phyloP scores from a whole-genome alignment of 2,888 invertebrate species.

The Lingula anatina region DNA sequence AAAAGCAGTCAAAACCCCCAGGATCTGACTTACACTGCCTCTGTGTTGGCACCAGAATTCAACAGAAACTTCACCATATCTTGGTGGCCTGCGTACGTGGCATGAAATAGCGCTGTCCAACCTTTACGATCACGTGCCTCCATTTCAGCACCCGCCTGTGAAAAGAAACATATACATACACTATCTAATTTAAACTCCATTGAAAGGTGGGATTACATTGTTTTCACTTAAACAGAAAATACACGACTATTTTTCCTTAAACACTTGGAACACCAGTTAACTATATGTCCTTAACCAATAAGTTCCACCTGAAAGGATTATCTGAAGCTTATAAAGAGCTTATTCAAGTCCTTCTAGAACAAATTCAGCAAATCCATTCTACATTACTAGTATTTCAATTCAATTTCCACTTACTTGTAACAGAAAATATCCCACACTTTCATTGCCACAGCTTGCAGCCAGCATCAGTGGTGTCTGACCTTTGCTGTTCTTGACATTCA shows the following conservation, averaged over 20 bases:
- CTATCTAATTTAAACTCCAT: too few species aligned
- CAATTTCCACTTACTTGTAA: slow-evolving; percentile 34
- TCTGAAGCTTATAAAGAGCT: too few species aligned
- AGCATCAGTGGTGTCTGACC: slow-evolving; percentile 55
- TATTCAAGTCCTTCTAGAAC: too few species aligned
- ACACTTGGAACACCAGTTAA: too few species aligned
- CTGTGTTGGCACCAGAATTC: slow-evolving; percentile 48
- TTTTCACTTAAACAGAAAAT: too few species aligned
- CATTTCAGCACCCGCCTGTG: slow-evolving; percentile 46
- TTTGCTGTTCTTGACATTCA: slow-evolving; percentile 40
- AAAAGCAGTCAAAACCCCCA: slow-evolving; percentile 41
- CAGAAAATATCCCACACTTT: slow-evolving; percentile 48
- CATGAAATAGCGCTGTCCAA: slow-evolving; percentile 53
- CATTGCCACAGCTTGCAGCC: slow-evolving; percentile 57
- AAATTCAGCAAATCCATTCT: too few species aligned
- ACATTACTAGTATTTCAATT: too few species aligned
- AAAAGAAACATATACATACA: slow-evolving; percentile 7
- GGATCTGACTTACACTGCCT: slow-evolving; percentile 37
- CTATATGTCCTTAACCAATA: too few species aligned
- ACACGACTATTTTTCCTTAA: too few species aligned
- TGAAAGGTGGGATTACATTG: too few species aligned
- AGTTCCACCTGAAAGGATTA: too few species aligned
- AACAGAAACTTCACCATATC: slow-evolving; percentile 51
- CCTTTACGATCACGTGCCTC: slow-evolving; percentile 51
- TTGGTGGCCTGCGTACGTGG: slow-evolving; percentile 53